Conservation (phyloP, 2,888 invertebrate species). For the Lasioglossum oenotherae region DNA sequence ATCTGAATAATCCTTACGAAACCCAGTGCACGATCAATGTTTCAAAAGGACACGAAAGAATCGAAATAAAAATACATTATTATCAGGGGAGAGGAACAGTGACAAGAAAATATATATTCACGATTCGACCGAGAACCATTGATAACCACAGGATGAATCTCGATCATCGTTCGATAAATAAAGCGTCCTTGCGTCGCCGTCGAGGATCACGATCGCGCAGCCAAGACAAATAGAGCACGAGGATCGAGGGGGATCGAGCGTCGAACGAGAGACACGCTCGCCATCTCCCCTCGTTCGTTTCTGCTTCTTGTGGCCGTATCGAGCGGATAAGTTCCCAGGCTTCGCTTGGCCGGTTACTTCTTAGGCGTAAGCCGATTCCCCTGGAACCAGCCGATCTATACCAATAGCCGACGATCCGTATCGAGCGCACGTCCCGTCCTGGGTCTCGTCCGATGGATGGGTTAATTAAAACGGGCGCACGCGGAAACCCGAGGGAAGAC, state of each 20-base stretch:
- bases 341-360: constrained; percentile 67
- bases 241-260: constrained; percentile 18
- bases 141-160: constrained; percentile 53
- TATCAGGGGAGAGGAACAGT: not conserved
- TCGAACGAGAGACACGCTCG: constrained; percentile 56
- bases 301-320: constrained; percentile 64
- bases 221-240: constrained; percentile 56
- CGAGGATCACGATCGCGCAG: constrained; percentile 31
- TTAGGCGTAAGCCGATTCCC: constrained; percentile 61
- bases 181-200: constrained; percentile 58
- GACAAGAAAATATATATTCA: constrained; percentile 19
- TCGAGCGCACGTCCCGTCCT: constrained; percentile 38
- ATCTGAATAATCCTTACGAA: not conserved
- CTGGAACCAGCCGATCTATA: constrained; percentile 56
- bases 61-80: not conserved
- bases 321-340: constrained; percentile 72
- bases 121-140: constrained; percentile 45
- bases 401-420: constrained; percentile 53
- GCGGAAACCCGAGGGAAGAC: constrained; percentile 34
- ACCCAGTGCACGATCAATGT: not conserved
- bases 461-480: constrained; percentile 61
- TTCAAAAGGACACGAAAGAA: not conserved
- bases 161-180: constrained; percentile 63
- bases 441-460: constrained; percentile 38
- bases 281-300: constrained; percentile 64